A percentile compares a stretch with the other conserved stretches of the same genome.
Evolutionary conservation across 2,888 invertebrate genomes (phyloP).

Genomic region (Ceramica pisi): DNA sequence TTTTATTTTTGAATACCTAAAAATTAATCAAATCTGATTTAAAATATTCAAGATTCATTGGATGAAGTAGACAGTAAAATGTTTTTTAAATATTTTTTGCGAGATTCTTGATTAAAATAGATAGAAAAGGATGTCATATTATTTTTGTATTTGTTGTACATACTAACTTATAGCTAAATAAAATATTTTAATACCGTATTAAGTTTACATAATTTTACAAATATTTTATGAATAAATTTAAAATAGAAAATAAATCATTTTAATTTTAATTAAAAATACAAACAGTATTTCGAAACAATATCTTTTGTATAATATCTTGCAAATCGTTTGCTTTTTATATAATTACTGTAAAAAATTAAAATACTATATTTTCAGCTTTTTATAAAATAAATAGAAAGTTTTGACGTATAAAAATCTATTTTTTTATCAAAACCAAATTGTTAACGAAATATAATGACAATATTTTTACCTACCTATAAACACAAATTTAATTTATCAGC

Average conservation of each 20-base stretch:
- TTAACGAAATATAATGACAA: background rate
- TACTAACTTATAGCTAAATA: too few relatives aligned
- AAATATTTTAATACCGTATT: too few relatives aligned
- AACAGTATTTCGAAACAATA: slow-evolving; percentile 30
- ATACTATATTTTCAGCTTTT: background rate
- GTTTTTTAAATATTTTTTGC: slow-evolving; percentile 11
- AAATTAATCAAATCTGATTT: slow-evolving; percentile 42
- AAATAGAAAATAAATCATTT: slow-evolving; percentile 10
- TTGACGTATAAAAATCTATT: background rate
- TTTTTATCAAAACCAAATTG: background rate
- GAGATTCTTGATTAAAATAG: slow-evolving; percentile 60
- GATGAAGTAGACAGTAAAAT: slow-evolving; percentile 14
- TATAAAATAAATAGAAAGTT: background rate
- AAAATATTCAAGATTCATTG: slow-evolving; percentile 49
- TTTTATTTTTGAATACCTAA: slow-evolving; percentile 45
- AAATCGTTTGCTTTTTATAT: slow-evolving; percentile 1
- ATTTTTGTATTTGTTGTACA: slow-evolving; percentile 13
- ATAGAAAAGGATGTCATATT: slow-evolving; percentile 65
- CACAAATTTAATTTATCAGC: slow-evolving; percentile 35
- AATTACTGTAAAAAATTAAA: background rate
- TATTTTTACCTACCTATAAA: background rate
- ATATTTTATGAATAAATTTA: background rate
- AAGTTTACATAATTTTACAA: background rate
- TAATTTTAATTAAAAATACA: slow-evolving; percentile 4
- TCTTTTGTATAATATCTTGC: slow-evolving; percentile 42